Conservation (phyloP, 2,113 vertebrate species). For the Stegastes partitus region DNA sequence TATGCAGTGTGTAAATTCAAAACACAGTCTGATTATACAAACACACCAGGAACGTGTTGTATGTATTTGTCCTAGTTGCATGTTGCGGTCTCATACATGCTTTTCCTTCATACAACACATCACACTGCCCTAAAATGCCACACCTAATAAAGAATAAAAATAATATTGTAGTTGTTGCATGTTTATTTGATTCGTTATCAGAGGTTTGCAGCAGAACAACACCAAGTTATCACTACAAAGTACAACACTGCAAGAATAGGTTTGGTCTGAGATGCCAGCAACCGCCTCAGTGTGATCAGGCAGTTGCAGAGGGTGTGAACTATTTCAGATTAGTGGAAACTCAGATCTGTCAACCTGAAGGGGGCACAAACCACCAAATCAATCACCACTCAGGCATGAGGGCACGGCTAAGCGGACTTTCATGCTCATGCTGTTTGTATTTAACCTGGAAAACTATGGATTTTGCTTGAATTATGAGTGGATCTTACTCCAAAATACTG, state of each 20-base stretch:
- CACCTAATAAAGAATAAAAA: too few relatives aligned
- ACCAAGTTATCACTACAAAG: neutral
- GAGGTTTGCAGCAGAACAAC: too few relatives aligned
- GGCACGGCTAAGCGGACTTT: neutral
- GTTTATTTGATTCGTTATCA: too few relatives aligned
- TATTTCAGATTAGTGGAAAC: conserved; percentile 21
- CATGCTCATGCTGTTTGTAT: conserved; percentile 13
- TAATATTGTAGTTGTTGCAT: too few relatives aligned
- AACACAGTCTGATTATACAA: neutral
- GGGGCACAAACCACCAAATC: conserved; percentile 28
- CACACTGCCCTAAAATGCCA: too few relatives aligned
- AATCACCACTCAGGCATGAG: conserved; percentile 20
- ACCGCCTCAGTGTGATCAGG: neutral
- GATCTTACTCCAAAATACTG: too few relatives aligned
- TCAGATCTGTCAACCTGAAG: conserved; percentile 38
- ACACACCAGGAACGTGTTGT: neutral
- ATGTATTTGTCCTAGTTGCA: too few relatives aligned
- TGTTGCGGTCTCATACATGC: too few relatives aligned
- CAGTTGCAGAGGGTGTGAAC: conserved; percentile 22
- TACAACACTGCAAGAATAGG: neutral
- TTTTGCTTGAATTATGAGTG: too few relatives aligned
- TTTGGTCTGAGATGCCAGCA: conserved; percentile 1
- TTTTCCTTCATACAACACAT: too few relatives aligned
- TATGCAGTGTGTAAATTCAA: neutral
- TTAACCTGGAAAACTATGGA: too few relatives aligned